phyloP scores from a whole-genome alignment of 2,113 vertebrate species.

The Alethe castanea region DNA sequence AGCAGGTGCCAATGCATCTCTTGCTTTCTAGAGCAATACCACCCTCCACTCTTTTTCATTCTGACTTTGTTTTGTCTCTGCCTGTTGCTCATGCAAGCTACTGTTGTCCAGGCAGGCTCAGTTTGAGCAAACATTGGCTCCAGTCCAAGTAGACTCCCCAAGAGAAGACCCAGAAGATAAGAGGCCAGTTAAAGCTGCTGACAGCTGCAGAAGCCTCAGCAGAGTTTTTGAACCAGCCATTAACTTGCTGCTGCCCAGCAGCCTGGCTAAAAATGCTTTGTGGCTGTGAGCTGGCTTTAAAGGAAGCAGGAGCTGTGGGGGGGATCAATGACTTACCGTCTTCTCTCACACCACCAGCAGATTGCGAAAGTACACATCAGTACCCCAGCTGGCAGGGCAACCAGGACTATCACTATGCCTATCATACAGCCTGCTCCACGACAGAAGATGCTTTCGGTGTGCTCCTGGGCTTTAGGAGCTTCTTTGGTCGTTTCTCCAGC shows the following conservation, averaged over 20 bases:
- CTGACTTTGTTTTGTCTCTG: neutral
- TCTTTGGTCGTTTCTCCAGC: neutral
- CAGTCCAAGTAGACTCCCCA: neutral
- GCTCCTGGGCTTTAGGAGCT: neutral
- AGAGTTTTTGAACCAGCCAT: neutral
- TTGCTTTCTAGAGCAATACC: neutral
- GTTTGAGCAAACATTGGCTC: neutral
- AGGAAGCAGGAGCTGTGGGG: neutral
- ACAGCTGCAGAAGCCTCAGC: neutral
- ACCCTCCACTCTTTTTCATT: neutral
- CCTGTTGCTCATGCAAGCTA: neutral
- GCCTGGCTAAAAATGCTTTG: neutral
- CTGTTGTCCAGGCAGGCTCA: neutral
- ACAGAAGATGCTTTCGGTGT: neutral
- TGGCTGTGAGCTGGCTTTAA: neutral
- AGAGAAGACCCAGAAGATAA: neutral
- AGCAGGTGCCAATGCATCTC: neutral
- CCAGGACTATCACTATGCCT: neutral
- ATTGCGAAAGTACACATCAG: neutral
- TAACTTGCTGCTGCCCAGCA: neutral
- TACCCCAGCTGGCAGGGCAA: neutral
- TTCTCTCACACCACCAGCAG: neutral
- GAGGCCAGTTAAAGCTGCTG: neutral
- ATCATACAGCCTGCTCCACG: neutral
- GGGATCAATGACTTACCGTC: neutral